Evolutionary conservation across 2,113 vertebrate genomes (phyloP).

Genomic region (Melozone crissalis): DNA sequence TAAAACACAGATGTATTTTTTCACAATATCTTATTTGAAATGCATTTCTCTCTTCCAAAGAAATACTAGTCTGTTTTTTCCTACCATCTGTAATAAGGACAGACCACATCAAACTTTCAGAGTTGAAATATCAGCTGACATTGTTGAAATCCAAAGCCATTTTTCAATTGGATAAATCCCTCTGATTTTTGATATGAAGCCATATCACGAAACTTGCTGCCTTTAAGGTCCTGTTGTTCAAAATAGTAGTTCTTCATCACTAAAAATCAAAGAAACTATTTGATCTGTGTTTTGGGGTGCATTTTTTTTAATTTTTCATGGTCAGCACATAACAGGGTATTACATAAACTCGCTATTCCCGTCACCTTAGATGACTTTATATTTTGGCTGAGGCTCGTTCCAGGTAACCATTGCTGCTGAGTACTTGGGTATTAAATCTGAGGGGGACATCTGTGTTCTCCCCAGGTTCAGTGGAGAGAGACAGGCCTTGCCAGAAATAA

Average conservation of each 20-base stretch:
- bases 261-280: not conserved
- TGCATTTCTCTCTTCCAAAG: not conserved
- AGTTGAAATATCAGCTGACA: not conserved
- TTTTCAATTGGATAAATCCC: not conserved
- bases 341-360: not conserved
- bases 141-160: not conserved
- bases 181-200: not conserved
- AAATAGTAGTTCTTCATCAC: not conserved
- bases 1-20: slow-evolving; percentile 5
- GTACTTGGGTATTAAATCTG: not conserved
- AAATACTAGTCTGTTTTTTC: not conserved
- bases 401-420: not conserved
- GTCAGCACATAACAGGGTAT: not conserved
- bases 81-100: not conserved
- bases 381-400: not conserved
- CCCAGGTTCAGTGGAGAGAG: not conserved
- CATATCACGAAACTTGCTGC: not conserved
- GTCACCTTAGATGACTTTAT: not conserved
- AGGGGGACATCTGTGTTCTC: not conserved
- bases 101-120: not conserved
- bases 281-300: not conserved
- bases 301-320: not conserved
- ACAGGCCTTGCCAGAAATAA: not conserved
- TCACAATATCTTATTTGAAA: not conserved
- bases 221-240: not conserved